Percentiles rank a stretch among this genome's conserved stretches.
Evolutionary conservation across 2,113 vertebrate species (phyloP).

Genomic region (Conger conger): DNA sequence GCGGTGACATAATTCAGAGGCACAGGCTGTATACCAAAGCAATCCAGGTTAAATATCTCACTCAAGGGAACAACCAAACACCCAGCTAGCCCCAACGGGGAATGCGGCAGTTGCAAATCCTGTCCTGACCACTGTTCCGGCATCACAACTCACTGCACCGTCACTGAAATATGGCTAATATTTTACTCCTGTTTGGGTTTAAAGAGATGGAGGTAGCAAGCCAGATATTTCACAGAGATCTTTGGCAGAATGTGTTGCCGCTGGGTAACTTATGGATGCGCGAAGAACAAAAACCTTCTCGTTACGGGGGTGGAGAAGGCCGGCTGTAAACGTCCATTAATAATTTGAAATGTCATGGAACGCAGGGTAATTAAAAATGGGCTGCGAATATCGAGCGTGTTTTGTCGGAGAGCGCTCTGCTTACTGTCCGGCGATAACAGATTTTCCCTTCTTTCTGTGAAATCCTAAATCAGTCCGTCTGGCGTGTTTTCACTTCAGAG

Average conservation of each 20-base stretch:
- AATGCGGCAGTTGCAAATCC: not conserved
- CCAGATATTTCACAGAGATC: not conserved
- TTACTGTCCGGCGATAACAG: conserved; percentile 23
- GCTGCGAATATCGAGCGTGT: not conserved
- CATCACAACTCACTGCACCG: not conserved
- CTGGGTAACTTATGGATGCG: not conserved
- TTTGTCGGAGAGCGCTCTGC: conserved; percentile 6
- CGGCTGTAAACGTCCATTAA: conserved; percentile 35
- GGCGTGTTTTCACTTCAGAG: not conserved
- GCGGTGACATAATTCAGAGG: too few relatives aligned
- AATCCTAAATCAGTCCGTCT: not conserved
- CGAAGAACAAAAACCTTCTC: not conserved
- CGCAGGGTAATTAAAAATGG: conserved; percentile 23
- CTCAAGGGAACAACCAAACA: not conserved
- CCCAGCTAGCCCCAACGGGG: not conserved
- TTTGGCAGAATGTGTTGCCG: not conserved
- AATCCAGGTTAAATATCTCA: not conserved
- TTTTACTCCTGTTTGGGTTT: not conserved
- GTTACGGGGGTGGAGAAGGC: conserved; percentile 5
- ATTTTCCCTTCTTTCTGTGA: conserved; percentile 25
- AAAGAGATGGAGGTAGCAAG: not conserved
- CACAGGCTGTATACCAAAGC: not conserved
- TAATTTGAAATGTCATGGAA: conserved; percentile 37
- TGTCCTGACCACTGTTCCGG: not conserved
- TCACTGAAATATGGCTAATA: not conserved